Base-by-base conservation (phyloP, 2,113 vertebrate species). In the Pseudorasbora parva region DNA sequence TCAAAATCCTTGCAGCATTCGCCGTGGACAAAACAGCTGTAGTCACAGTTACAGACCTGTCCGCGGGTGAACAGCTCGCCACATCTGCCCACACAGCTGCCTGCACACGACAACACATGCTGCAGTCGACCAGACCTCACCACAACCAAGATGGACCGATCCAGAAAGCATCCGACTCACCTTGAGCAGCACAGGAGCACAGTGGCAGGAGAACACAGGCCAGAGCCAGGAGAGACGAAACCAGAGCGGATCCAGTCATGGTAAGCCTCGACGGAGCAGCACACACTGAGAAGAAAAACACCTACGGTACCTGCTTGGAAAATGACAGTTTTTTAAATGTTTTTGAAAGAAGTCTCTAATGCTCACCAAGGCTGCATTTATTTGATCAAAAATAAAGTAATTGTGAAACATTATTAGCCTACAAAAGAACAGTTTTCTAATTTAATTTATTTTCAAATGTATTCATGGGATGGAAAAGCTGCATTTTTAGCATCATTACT, bases 1-100 rank as follows among this genome's bases (percentile, higher is more conserved):
- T 92, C 93, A 89, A 95, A 98, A 91, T 98, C 97, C 8, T 91
- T 92, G 87, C 97, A 98, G 94, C 97, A 98, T 87, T 98, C 97
- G 83, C 92, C 91, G 90, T 95, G 95, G 88, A 88, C 89, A 82
- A 94, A 94, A 89, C 97, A 98, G 90, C 74, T 93, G 91, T 90
- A 90, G 89, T 98, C 97, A 93, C 97, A 98, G 82, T 94, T 94
- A 92, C 97, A 98, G 86, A 10, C 87, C 88, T 92, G 91, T 66
- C 93, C 92, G 92, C 97, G 95, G 91, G 92, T 91, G 91, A 96
- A 98, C 86, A 89, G 89, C 93, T 96, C 91, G 66, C 95, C 96
- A 94, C 97, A 98, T 91, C 96, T 96, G 88, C 94, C 96, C 92
- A 91, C 91, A 93, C 97, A 98, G 93, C 95, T 96, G 7, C 89